phyloP scores from a whole-genome alignment of 53 echinoderm and acorn worm genomes.

The Paracentrotus lividus region DNA sequence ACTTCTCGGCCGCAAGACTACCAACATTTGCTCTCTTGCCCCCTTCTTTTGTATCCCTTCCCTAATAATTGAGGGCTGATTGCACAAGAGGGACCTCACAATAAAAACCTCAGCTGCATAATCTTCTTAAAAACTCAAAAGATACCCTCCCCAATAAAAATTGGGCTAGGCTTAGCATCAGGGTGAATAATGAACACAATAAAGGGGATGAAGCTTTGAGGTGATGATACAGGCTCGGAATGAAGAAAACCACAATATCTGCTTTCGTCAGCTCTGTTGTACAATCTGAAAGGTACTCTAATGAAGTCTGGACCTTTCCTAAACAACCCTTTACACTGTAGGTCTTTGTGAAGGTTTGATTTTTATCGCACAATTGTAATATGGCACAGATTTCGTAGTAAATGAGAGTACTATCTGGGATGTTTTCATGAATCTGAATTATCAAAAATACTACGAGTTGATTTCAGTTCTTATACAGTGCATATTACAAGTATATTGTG shows the following conservation, averaged over 20 bases:
- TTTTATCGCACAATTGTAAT: slow-evolving; percentile 17
- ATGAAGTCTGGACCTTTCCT: slow-evolving; percentile 13
- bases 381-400: background rate
- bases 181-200: background rate
- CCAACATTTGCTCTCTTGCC: slow-evolving; percentile 45
- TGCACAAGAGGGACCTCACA: slow-evolving; percentile 50
- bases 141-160: slow-evolving; percentile 49
- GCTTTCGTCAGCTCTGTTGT: background rate
- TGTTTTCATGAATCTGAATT: background rate
- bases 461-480: no score
- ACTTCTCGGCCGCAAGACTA: slow-evolving; percentile 29
- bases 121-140: slow-evolving; percentile 45
- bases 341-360: background rate
- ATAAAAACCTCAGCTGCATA: slow-evolving; percentile 37
- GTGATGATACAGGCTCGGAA: slow-evolving; percentile 7
- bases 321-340: slow-evolving; percentile 18
- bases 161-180: background rate
- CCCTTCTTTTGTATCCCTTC: slow-evolving; percentile 53
- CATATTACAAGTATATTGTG: no score
- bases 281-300: background rate
- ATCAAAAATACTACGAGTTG: no score
- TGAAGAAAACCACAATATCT: slow-evolving; percentile 31
- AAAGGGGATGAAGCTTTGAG: background rate
- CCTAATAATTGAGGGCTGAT: slow-evolving; percentile 40
- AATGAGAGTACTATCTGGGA: background rate